These are phyloP conservation scores for Caradrina clavipalpis DNA, from an alignment of 2,888 invertebrate species.

Conservation along the genomic window DNA sequence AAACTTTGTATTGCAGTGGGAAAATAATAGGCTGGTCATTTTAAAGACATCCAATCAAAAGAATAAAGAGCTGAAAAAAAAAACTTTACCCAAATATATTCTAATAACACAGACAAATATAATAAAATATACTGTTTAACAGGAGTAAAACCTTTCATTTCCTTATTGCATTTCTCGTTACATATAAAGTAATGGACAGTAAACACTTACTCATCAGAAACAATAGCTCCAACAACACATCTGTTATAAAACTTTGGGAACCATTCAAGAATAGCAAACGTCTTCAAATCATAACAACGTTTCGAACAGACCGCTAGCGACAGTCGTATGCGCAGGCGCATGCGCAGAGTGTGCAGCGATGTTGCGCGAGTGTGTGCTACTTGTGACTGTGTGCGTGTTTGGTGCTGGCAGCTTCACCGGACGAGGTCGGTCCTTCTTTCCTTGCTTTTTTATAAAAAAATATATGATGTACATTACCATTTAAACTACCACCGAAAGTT, in stretches of 20 bases:
- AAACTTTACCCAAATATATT: neutral
- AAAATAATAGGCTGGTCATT: no score
- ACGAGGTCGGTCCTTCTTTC: constrained; percentile 68
- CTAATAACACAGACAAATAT: neutral
- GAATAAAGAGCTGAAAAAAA: no score
- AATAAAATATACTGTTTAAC: no score
- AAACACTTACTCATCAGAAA: constrained; percentile 1
- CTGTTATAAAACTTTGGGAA: constrained; percentile 72
- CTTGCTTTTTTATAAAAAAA: no score
- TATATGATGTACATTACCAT: no score
- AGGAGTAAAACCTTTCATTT: no score
- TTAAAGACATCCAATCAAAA: no score
- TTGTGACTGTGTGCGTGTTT: constrained; percentile 58
- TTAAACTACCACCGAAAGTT: no score
- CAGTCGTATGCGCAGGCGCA: constrained; percentile 53
- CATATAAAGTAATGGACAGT: no score
- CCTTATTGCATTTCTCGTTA: no score
- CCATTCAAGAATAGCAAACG: constrained; percentile 67
- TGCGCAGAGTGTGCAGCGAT: constrained; percentile 48
- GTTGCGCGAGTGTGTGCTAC: constrained; percentile 57
- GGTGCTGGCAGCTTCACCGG: constrained; percentile 58
- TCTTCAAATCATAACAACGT: constrained; percentile 77
- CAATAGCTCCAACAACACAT: neutral
- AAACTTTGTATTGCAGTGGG: no score
- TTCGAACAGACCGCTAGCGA: constrained; percentile 65